Evolutionary conservation across 1,140 invertebrate species (phyloP).

Genomic region (Calosoma granatense): DNA sequence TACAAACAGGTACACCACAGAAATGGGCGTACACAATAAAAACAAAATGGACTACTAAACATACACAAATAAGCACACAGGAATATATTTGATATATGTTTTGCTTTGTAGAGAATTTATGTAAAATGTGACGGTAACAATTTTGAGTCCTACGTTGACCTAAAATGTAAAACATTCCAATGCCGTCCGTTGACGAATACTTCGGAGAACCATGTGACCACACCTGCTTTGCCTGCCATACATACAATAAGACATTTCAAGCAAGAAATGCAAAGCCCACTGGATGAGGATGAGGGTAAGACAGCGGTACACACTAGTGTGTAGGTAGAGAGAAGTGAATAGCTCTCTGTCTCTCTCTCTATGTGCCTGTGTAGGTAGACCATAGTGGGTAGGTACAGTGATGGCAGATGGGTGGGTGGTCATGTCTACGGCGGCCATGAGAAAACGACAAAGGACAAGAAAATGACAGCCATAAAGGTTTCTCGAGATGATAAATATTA

Average conservation of each 20-base stretch:
- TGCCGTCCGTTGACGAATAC: background rate
- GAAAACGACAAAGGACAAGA: slow-evolving; percentile 12
- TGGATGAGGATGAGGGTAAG: background rate
- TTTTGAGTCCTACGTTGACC: no score
- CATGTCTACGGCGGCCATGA: slow-evolving; percentile 11
- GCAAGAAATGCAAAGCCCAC: slow-evolving; percentile 1
- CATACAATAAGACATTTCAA: slow-evolving; percentile 4
- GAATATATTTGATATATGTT: no score
- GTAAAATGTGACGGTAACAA: no score
- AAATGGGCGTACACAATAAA: no score
- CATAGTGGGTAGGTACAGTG: background rate
- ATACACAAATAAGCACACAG: no score
- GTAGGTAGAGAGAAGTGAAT: background rate
- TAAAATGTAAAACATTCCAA: background rate
- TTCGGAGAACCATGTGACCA: background rate
- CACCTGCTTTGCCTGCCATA: background rate
- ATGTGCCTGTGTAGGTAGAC: background rate
- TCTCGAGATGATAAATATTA: slow-evolving; percentile 22
- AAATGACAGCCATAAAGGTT: slow-evolving; percentile 15
- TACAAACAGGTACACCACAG: background rate
- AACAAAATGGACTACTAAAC: no score
- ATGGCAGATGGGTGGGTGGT: background rate
- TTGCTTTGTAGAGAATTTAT: no score
- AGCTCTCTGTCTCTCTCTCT: background rate
- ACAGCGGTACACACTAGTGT: slow-evolving; percentile 11